Base-by-base conservation (phyloP, 2,888 invertebrate species). In the Leucozona laternaria region DNA sequence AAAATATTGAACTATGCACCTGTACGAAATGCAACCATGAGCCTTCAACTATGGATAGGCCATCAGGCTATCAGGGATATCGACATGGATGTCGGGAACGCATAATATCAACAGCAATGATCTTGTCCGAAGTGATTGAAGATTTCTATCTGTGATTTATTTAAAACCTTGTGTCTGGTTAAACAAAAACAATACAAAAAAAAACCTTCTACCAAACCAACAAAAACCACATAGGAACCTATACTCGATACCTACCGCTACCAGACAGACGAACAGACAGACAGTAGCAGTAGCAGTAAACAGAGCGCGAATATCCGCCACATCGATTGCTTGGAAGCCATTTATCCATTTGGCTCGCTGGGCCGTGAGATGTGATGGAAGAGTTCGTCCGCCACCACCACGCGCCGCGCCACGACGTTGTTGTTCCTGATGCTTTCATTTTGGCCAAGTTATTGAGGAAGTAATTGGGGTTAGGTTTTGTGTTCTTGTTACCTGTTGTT, bases 91-190 rank as follows among this genome's bases (percentile, higher is more conserved):
- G 78, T 78, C 85, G 81, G 22, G 78, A 79, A 75, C 82, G 86
- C 86, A 86, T 82, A 86, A 86, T 86, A 86, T 86, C 86, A 82
- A 78, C 78, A 64, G 83, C 82, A 83, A 87, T 87, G 87, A 87
- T 87, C 87, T 87, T 87, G 83, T 87, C 87, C 83, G 79, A 87
- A 83, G 87, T 87, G 87, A 87, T 87, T 87, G 87, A 87, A 87
- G 87, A 83, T 87, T 79, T 68, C 79, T 87, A 87, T 87, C 87
- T 87, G 87, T 86, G 86, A 86, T 86, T 86, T 86, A 86, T 86
- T 86, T 86, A 53, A 86, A 71, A 78, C 25, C 64, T 57, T 53
- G n/a, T 25, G 40, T 76, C 70, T 66, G 40, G 64, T 7, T 48
- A 8, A 34, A 20, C n/a, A 28, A 48, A 25, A 64, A 37, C 1